phyloP scores from a whole-genome alignment of 2,113 vertebrate species.

The Hirundichthys speculiger region DNA sequence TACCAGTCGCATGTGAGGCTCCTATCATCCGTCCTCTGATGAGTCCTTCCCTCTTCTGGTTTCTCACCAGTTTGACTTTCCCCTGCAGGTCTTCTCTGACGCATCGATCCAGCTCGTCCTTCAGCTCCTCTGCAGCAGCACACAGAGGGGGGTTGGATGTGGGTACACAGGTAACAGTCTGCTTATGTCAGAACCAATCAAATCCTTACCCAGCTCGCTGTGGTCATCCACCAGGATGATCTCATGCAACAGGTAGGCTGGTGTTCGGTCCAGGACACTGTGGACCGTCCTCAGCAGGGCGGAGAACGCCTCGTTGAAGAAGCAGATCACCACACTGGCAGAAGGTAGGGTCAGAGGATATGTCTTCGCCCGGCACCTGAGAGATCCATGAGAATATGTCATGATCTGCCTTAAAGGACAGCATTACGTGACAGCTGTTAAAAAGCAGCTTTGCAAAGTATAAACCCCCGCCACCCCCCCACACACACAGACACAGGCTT shows the following conservation, averaged over 20 bases:
- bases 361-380: slow-evolving; percentile 85
- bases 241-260: slow-evolving; percentile 87
- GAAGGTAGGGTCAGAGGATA: slow-evolving; percentile 85
- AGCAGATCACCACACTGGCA: slow-evolving; percentile 93
- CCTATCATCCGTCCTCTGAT: slow-evolving; percentile 97
- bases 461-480: no score
- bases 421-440: no score
- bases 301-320: slow-evolving; percentile 96
- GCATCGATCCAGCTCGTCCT: slow-evolving; percentile 86
- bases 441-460: no score
- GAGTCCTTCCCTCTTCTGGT: slow-evolving; percentile 89
- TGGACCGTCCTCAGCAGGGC: slow-evolving; percentile 93
- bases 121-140: slow-evolving; percentile 86
- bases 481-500: no score
- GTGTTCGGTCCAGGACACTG: slow-evolving; percentile 91
- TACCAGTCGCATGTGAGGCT: slow-evolving; percentile 93
- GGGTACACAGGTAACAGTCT: neutral
- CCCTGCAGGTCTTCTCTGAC: slow-evolving; percentile 82
- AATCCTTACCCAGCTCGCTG: slow-evolving; percentile 87
- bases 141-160: neutral
- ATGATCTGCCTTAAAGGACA: no score
- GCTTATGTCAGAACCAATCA: neutral
- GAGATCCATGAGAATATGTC: neutral
- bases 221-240: slow-evolving; percentile 94
- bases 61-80: slow-evolving; percentile 89